Evolutionary conservation across 1,140 invertebrate genomes (phyloP).

Genomic region (Solenopsis invicta): DNA sequence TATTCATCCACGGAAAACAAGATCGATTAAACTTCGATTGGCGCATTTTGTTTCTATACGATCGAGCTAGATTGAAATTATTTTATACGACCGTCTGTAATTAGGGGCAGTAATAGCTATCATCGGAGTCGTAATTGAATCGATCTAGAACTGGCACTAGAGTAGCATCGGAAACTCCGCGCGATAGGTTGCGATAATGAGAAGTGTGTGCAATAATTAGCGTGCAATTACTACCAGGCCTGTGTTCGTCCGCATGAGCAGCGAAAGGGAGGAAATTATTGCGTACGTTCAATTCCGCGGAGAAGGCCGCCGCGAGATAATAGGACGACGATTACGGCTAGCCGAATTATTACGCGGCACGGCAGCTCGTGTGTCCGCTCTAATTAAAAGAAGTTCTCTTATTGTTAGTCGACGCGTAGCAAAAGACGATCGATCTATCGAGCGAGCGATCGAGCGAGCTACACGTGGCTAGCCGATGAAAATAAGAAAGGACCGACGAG

Average conservation of each 20-base stretch:
- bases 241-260: constrained; percentile 15
- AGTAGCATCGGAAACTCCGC: neutral
- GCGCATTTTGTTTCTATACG: neutral
- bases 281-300: constrained; percentile 6
- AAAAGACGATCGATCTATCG: neutral
- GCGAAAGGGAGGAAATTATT: constrained; percentile 23
- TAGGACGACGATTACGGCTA: neutral
- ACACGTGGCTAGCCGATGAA: constrained; percentile 1
- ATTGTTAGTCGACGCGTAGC: neutral
- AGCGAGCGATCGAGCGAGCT: neutral
- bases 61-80: constrained; percentile 9
- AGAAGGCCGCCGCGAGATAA: constrained; percentile 29
- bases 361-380: neutral
- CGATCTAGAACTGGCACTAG: neutral
- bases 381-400: constrained; percentile 19
- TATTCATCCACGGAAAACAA: neutral
- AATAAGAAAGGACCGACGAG: constrained; percentile 29
- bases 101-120: constrained; percentile 15
- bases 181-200: constrained; percentile 26
- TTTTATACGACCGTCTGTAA: constrained; percentile 27
- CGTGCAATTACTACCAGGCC: constrained; percentile 30
- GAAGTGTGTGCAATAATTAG: constrained; percentile 37
- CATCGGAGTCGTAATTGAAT: constrained; percentile 16
- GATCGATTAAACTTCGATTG: constrained; percentile 3
- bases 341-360: neutral